Evolutionary conservation across 2,797 vertebrate genomes (phyloP).

Genomic region (Gobio occitaniae): DNA sequence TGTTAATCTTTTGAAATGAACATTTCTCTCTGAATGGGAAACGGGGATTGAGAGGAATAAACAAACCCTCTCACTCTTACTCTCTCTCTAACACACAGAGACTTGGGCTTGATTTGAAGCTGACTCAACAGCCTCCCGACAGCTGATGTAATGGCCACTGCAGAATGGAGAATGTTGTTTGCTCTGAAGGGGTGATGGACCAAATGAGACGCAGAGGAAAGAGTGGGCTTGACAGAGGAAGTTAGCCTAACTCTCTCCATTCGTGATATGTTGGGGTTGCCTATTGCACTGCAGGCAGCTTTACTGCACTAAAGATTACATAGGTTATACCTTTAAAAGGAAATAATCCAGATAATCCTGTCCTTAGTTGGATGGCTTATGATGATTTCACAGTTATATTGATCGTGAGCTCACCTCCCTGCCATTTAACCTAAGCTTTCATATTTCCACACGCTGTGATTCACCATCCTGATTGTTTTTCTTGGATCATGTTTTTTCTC

Average conservation of each 20-base stretch:
- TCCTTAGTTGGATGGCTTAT: background rate
- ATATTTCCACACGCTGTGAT: background rate
- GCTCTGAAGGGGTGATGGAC: slow-evolving; percentile 5
- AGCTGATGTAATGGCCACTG: slow-evolving; percentile 45
- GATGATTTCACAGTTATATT: background rate
- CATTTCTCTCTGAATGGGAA: background rate
- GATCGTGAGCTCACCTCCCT: background rate
- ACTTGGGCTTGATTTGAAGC: slow-evolving; percentile 1
- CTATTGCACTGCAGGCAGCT: background rate
- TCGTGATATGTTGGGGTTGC: background rate
- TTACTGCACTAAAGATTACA: slow-evolving; percentile 15
- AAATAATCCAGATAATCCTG: slow-evolving; percentile 11
- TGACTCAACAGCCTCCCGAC: slow-evolving; percentile 22
- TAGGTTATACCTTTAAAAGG: slow-evolving; percentile 1
- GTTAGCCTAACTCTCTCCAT: slow-evolving; percentile 2
- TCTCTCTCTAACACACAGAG: slow-evolving; percentile 3
- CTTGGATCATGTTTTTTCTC: slow-evolving; percentile 7
- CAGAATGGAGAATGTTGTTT: slow-evolving; percentile 6
- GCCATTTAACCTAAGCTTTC: background rate
- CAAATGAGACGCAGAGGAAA: slow-evolving; percentile 9
- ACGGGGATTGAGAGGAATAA: background rate
- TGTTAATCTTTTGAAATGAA: background rate
- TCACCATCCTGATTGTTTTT: slow-evolving; percentile 1
- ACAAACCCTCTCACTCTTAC: background rate
- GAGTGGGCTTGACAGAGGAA: slow-evolving; percentile 33